phyloP scores from a whole-genome alignment of 2,113 vertebrate species.

The Syngnathus scovelli region DNA sequence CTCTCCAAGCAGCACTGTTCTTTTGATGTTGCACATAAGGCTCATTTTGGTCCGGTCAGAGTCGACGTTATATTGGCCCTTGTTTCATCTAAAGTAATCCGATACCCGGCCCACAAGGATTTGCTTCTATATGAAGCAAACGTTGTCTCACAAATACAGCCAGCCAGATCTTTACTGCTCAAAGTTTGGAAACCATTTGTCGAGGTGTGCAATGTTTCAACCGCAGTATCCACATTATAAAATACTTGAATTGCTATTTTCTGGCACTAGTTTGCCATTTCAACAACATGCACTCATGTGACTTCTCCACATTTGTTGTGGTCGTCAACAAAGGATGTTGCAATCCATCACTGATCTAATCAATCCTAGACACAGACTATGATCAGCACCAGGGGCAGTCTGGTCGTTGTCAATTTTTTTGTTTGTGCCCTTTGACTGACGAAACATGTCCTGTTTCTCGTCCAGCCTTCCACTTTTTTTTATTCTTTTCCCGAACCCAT shows the following conservation, averaged over 20 bases:
- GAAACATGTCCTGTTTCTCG: constrained; percentile 62
- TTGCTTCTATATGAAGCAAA: constrained; percentile 3
- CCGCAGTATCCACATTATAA: constrained; percentile 6
- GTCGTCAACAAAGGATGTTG: no score
- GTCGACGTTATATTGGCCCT: neutral
- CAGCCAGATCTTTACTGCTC: neutral
- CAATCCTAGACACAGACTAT: no score
- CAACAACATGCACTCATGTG: constrained; percentile 6
- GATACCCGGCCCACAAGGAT: constrained; percentile 3
- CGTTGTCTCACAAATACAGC: neutral
- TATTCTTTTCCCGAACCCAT: constrained; percentile 43
- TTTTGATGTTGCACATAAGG: constrained; percentile 2
- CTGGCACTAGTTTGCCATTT: constrained; percentile 18
- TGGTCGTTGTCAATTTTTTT: constrained; percentile 21
- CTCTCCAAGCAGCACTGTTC: constrained; percentile 13
- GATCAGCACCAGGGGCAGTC: neutral
- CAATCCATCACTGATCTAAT: no score
- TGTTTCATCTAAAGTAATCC: constrained; percentile 9
- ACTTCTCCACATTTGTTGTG: no score
- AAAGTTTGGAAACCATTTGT: constrained; percentile 9
- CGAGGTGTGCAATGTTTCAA: constrained; percentile 5
- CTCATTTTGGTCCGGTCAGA: neutral
- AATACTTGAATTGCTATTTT: constrained; percentile 12
- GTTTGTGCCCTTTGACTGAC: constrained; percentile 48
- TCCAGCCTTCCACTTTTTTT: constrained; percentile 49